Conservation (phyloP, 2,888 invertebrate species). For the Cyclophora albipunctata region DNA sequence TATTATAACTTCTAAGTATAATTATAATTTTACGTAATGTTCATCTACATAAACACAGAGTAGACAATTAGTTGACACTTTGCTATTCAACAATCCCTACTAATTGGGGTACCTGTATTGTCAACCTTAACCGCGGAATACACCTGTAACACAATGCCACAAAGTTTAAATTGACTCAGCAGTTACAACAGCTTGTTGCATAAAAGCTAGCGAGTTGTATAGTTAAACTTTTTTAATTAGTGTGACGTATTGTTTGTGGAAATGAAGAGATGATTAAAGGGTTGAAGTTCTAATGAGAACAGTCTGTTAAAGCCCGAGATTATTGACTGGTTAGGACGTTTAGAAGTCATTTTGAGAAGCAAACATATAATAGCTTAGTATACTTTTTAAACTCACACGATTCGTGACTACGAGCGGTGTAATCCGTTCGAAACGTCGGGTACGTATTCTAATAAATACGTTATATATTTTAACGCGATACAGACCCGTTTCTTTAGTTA, state of each 20-base stretch:
- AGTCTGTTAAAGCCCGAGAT: too few relatives aligned
- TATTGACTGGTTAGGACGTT: too few relatives aligned
- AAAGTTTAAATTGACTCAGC: conserved; percentile 8
- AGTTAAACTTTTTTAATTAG: conserved; percentile 36
- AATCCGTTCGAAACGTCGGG: too few relatives aligned
- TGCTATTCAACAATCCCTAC: conserved; percentile 17
- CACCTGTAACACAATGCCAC: neutral
- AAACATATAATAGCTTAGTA: too few relatives aligned
- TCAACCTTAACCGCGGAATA: conserved; percentile 1
- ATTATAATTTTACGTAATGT: too few relatives aligned
- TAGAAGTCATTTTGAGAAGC: too few relatives aligned
- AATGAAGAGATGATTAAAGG: conserved; percentile 23
- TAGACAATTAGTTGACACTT: conserved; percentile 16
- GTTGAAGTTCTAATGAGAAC: neutral
- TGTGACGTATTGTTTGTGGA: conserved; percentile 26
- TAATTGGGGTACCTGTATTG: conserved; percentile 31
- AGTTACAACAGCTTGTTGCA: neutral
- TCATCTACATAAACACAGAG: neutral
- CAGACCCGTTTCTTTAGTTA: too few relatives aligned
- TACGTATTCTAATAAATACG: too few relatives aligned
- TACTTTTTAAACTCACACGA: too few relatives aligned
- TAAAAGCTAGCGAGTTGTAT: conserved; percentile 16
- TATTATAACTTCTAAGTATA: too few relatives aligned
- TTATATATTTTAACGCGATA: too few relatives aligned
- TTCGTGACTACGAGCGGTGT: too few relatives aligned